A percentile compares a stretch with the other conserved stretches of the same genome.
Conservation (phyloP, 2,888 invertebrate genomes). For the Arenicola marina region DNA sequence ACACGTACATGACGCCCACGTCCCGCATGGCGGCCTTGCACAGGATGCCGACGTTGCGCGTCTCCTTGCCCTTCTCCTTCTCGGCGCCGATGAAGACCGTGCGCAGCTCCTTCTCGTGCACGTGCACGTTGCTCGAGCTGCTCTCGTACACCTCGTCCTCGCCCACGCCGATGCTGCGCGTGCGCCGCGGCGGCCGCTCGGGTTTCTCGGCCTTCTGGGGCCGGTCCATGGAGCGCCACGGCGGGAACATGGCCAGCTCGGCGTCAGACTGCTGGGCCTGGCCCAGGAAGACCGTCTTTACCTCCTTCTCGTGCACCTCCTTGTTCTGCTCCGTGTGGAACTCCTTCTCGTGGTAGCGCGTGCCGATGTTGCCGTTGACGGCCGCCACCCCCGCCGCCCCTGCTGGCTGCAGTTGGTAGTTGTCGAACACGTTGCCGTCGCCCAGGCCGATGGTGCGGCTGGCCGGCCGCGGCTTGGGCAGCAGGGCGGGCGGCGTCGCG, state of each 20-base stretch:
- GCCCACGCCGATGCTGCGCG: constrained; percentile 69
- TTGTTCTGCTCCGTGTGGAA: constrained; percentile 32
- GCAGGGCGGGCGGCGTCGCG: constrained; percentile 6
- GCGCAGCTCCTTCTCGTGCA: constrained; percentile 58
- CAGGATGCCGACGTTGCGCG: constrained; percentile 56
- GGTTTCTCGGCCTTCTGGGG: constrained; percentile 30
- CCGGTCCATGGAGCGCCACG: not conserved
- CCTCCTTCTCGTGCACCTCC: constrained; percentile 34
- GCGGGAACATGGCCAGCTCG: not conserved
- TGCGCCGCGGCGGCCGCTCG: constrained; percentile 43
- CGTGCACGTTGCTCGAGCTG: constrained; percentile 37
- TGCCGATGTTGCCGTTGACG: not conserved
- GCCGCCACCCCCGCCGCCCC: too few species aligned
- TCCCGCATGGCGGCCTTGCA: constrained; percentile 37
- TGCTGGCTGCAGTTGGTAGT: constrained; percentile 43
- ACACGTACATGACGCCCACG: constrained; percentile 42
- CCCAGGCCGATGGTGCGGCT: constrained; percentile 46
- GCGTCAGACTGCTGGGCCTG: constrained; percentile 6
- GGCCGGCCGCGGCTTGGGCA: constrained; percentile 6
- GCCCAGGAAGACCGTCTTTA: constrained; percentile 36
- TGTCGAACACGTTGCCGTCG: constrained; percentile 47
- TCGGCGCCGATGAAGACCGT: constrained; percentile 54
- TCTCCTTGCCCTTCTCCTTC: constrained; percentile 39
- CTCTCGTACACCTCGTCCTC: constrained; percentile 62
- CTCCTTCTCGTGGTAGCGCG: constrained; percentile 29